Conservation (phyloP, 37 sponge, comb jelly and placozoan species). For the Dysidea cf. avara region DNA sequence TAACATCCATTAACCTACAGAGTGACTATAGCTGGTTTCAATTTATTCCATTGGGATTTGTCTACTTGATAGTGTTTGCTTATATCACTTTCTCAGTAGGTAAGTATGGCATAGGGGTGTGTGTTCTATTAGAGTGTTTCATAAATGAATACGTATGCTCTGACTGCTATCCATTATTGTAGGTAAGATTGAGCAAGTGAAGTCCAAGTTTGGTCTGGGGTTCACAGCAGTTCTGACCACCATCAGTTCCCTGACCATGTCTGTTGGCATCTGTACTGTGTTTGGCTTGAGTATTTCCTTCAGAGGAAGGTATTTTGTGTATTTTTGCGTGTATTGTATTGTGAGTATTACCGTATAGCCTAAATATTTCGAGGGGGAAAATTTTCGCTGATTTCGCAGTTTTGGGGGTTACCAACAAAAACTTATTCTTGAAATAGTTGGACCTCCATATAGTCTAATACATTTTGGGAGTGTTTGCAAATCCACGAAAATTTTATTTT, state of each 20-base stretch:
- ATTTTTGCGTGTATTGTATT: neutral
- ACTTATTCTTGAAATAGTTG: too few relatives aligned
- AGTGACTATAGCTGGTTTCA: constrained; percentile 60
- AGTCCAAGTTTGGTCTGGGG: constrained; percentile 85
- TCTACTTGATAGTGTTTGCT: constrained; percentile 86
- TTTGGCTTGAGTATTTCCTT: constrained; percentile 85
- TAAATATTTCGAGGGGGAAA: too few relatives aligned
- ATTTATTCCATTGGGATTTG: constrained; percentile 65
- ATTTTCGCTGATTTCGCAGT: too few relatives aligned
- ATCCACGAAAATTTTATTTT: too few relatives aligned
- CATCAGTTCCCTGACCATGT: constrained; percentile 85
- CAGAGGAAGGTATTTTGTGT: constrained; percentile 63
- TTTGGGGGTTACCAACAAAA: too few relatives aligned
- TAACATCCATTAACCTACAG: neutral
- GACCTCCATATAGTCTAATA: too few relatives aligned
- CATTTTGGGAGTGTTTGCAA: too few relatives aligned
- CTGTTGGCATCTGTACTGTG: constrained; percentile 93
- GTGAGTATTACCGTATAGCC: too few relatives aligned
- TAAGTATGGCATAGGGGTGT: constrained; percentile 39
- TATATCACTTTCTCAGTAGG: constrained; percentile 96
- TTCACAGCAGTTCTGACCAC: constrained; percentile 80
- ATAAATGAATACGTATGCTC: too few relatives aligned
- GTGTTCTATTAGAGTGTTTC: neutral
- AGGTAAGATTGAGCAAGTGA: constrained; percentile 94
- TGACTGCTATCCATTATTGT: neutral